Evolutionary conservation across 2,888 invertebrate species (phyloP).

Genomic region (Xestobium rufovillosum): DNA sequence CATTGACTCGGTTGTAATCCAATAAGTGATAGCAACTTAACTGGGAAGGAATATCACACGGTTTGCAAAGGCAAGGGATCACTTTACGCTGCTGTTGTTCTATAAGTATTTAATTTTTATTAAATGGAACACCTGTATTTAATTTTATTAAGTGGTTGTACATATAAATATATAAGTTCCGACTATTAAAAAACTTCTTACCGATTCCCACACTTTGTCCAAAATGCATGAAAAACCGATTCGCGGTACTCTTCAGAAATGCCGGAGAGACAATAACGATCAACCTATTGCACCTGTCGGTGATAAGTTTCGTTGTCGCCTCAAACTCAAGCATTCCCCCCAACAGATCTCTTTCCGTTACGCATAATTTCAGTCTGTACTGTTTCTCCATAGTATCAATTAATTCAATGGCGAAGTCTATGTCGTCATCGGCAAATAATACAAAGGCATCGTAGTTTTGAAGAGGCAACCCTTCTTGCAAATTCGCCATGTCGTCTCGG

Average conservation of each 20-base stretch:
- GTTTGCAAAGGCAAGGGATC: too few species aligned
- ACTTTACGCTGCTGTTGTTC: too few species aligned
- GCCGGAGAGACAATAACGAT: conserved; percentile 72
- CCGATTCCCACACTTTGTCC: conserved; percentile 77
- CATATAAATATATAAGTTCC: too few species aligned
- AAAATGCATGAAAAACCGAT: conserved; percentile 70
- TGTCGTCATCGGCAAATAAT: conserved; percentile 66
- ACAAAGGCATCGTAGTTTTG: conserved; percentile 74
- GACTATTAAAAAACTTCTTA: too few species aligned
- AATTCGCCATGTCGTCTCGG: conserved; percentile 32
- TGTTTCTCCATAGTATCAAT: conserved; percentile 54
- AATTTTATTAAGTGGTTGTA: too few species aligned
- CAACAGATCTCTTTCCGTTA: conserved; percentile 65
- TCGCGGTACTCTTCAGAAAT: conserved; percentile 71
- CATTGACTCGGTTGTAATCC: too few species aligned
- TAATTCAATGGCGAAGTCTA: conserved; percentile 59
- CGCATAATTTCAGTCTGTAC: conserved; percentile 61
- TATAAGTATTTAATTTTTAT: too few species aligned
- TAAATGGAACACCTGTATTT: too few species aligned
- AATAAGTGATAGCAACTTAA: too few species aligned
- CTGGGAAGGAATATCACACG: too few species aligned
- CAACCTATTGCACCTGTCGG: conserved; percentile 69
- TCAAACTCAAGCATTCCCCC: conserved; percentile 66
- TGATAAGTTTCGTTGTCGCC: conserved; percentile 64
- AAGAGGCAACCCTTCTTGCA: conserved; percentile 31